phyloP scores from a whole-genome alignment of 2,888 invertebrate species.

The Netelia inedita region DNA sequence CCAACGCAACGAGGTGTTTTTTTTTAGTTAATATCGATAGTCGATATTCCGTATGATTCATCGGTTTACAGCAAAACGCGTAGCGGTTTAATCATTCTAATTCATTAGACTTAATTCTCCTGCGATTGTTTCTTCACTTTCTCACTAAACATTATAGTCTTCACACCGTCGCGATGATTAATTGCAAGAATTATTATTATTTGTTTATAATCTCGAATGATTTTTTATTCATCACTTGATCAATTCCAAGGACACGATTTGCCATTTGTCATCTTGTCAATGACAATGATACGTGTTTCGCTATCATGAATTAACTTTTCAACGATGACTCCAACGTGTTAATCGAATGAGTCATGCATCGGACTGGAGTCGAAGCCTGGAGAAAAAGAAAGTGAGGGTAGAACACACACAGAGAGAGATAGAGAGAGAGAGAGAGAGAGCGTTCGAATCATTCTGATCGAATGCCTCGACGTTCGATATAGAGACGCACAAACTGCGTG shows the following conservation, averaged over 20 bases:
- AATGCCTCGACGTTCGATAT: slow-evolving; percentile 45
- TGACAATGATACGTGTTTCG: neutral
- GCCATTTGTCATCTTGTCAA: no score
- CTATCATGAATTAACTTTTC: slow-evolving; percentile 2
- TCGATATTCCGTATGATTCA: neutral
- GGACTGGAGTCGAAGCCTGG: neutral
- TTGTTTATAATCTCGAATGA: no score
- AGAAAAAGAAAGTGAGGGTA: neutral
- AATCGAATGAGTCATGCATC: neutral
- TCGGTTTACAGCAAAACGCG: neutral
- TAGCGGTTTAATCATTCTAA: neutral
- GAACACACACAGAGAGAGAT: neutral
- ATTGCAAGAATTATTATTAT: no score
- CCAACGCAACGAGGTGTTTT: neutral
- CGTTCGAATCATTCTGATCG: slow-evolving; percentile 50
- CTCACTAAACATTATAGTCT: no score
- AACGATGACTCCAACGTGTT: neutral
- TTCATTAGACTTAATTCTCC: no score
- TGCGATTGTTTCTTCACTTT: no score
- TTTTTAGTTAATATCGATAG: neutral
- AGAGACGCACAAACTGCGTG: slow-evolving; percentile 28
- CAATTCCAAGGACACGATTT: no score
- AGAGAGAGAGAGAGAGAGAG: neutral
- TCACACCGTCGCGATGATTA: no score
- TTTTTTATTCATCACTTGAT: no score